phyloP scores from a whole-genome alignment of 2,888 invertebrate species.

The Ellobium chinense region DNA sequence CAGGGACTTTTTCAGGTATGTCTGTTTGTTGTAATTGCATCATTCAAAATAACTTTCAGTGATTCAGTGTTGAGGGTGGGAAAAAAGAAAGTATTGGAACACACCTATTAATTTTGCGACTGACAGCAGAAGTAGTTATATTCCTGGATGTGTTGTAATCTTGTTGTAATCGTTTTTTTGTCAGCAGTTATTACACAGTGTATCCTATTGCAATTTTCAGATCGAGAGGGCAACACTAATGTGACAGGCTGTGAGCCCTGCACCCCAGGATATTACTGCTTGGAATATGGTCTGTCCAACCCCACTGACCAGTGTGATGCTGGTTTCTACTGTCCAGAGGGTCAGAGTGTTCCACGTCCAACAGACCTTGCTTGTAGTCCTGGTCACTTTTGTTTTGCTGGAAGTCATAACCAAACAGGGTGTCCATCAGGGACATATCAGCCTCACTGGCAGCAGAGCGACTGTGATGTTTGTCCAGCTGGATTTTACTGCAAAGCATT shows the following conservation, averaged over 20 bases:
- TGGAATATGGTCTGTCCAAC: slow-evolving; percentile 64
- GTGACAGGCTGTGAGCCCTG: slow-evolving; percentile 71
- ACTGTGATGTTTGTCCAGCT: slow-evolving; percentile 73
- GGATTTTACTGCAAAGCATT: slow-evolving; percentile 74
- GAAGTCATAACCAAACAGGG: slow-evolving; percentile 75
- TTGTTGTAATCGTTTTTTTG: neutral
- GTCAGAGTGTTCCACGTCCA: slow-evolving; percentile 69
- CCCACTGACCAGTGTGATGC: slow-evolving; percentile 70
- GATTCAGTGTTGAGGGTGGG: too few relatives aligned
- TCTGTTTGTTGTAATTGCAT: too few relatives aligned
- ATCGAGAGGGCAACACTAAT: slow-evolving; percentile 64
- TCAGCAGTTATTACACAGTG: neutral
- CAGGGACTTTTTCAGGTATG: slow-evolving; percentile 73
- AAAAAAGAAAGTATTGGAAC: too few relatives aligned
- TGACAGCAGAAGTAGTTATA: too few relatives aligned
- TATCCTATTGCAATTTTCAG: slow-evolving; percentile 54
- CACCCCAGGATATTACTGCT: slow-evolving; percentile 74
- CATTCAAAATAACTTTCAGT: too few relatives aligned
- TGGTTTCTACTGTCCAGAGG: slow-evolving; percentile 76
- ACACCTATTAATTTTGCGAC: too few relatives aligned
- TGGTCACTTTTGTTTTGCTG: slow-evolving; percentile 75
- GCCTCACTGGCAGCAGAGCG: slow-evolving; percentile 68
- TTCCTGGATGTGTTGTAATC: too few relatives aligned
- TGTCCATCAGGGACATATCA: slow-evolving; percentile 77
- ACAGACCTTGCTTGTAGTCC: slow-evolving; percentile 70